Evolutionary conservation across 2,888 invertebrate species (phyloP).

Genomic region (Microplitis manilae): DNA sequence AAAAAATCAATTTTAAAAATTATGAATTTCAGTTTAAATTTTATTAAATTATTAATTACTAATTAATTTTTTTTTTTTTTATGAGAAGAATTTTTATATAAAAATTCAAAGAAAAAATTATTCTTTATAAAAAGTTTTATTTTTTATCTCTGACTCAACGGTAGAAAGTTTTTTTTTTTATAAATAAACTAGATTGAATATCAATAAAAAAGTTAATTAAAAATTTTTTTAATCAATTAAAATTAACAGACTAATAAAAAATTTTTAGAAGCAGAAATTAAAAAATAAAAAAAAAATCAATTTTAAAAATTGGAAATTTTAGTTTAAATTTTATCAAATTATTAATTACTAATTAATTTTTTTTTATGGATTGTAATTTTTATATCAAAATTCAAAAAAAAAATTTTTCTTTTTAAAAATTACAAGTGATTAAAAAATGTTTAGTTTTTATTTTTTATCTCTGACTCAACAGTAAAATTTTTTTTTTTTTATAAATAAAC

Average conservation of each 20-base stretch:
- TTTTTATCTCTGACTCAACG: neutral
- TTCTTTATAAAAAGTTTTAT: neutral
- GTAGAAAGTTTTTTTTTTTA: neutral
- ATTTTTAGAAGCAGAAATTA: no score
- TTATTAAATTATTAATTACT: neutral
- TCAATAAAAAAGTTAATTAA: no score
- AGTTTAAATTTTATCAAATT: neutral
- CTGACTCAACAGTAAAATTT: neutral
- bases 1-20: no score
- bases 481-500: neutral
- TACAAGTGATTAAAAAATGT: neutral
- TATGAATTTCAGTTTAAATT: neutral
- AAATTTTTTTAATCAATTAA: no score
- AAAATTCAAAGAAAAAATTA: neutral
- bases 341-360: neutral
- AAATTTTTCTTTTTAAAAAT: neutral
- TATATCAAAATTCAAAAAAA: neutral
- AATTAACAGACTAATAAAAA: no score
- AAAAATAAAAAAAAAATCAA: no score
- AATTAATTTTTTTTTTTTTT: neutral
- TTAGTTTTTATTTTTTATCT: neutral
- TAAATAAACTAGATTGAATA: neutral
- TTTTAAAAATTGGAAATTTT: no score
- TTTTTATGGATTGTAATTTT: neutral
- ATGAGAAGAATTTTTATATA: no score